These are phyloP conservation scores for Lordiphosa stackelbergi DNA, from an alignment of 1,140 invertebrate genomes.

Conservation along the genomic window DNA sequence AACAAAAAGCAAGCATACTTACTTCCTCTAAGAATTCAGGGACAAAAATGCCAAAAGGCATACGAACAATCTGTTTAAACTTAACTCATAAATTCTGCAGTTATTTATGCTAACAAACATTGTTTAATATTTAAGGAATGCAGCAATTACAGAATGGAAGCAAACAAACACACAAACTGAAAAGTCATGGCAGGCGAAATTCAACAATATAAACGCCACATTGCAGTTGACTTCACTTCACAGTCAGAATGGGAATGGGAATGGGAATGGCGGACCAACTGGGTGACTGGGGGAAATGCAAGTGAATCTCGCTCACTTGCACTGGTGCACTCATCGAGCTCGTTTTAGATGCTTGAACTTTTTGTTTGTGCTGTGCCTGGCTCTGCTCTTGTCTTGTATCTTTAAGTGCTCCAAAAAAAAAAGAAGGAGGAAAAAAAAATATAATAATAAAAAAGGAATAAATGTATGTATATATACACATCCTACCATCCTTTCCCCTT, in stretches of 20 bases:
- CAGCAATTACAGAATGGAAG: constrained; percentile 14
- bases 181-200: constrained; percentile 4
- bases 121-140: constrained; percentile 28
- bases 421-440: neutral
- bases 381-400: constrained; percentile 12
- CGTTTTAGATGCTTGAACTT: constrained; percentile 54
- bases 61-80: constrained; percentile 8
- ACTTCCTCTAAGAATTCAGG: too few relatives aligned
- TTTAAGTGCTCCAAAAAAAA: constrained; percentile 19
- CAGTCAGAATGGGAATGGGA: neutral
- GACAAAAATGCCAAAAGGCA: neutral
- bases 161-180: neutral
- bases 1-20: too few relatives aligned
- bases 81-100: constrained; percentile 19
- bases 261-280: neutral
- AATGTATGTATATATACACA: neutral
- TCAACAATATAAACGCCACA: constrained; percentile 50
- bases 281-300: constrained; percentile 25
- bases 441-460: neutral
- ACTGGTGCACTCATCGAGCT: constrained; percentile 19
- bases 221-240: constrained; percentile 36
- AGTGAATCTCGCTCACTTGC: constrained; percentile 37
- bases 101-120: constrained; percentile 30
- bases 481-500: neutral
- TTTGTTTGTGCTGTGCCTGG: constrained; percentile 31